Base-by-base conservation (phyloP, 2,113 vertebrate species). In the Orientallactaga bullata region DNA sequence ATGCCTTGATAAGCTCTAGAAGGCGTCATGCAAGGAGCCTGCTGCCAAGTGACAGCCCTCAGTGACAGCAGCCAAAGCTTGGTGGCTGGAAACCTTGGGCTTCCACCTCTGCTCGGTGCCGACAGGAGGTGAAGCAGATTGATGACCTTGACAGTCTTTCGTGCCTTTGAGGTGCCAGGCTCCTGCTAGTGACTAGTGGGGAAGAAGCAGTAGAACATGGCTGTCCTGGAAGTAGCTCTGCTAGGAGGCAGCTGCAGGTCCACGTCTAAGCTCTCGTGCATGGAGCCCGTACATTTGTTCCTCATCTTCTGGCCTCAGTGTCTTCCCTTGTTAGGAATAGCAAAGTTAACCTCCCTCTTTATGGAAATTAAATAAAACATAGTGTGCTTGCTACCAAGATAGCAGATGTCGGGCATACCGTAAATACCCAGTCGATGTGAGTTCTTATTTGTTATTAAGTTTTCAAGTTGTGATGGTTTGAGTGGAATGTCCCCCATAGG, bases 151-250 rank as follows among this genome's bases (percentile, higher is more conserved):
- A 2, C 0, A 16, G 37, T 16, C 24, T 20, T 8, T 17, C 18
- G 84, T 77, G 74, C 18, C n/a, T 91, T 11, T 0, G 83, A 94
- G 76, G 78, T 55, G 60, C 32, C 60, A 26, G 30, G n/a, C 12
- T 13, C 42, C 32, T 42, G 23, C 63, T 39, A 12, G 82, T 9
- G 39, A 35, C 24, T n/a, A 17, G 37, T 1, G 37, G 72, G 60
- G 32, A 24, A 51, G 55, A 37, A 73, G 42, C 0, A 1, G 55
- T 0, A 26, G 37, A 35, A 24, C 1, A 0, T 0, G 9, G 12
- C 21, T 3, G 9, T 21, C 13, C 15, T 23, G 21, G 9, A 26
- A 18, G 58, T 37, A 85, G 66, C 20, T 30, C 16, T 26, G 26
- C 5, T 20, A 39, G 35, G 26, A 61, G n/a, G 23, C 13, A 47